These are phyloP conservation scores for Ciona savignyi DNA, from an alignment of 23 tunicate species.

Conservation along the genomic window DNA sequence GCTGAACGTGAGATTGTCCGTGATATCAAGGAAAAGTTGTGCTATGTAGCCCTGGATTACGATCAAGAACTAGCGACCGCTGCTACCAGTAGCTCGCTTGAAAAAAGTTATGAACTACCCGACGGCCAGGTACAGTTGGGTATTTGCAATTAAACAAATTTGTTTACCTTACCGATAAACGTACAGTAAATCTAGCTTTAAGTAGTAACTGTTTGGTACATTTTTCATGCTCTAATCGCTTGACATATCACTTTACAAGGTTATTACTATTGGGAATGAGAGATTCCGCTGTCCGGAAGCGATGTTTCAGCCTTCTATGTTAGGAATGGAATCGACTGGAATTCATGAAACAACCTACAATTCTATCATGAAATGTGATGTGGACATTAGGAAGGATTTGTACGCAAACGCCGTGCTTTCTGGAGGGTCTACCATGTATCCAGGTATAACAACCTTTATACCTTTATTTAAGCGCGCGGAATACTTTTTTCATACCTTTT, in stretches of 20 bases:
- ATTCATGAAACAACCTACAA: slow-evolving; percentile 92
- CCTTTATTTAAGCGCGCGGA: neutral
- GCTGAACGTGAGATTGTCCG: slow-evolving; percentile 96
- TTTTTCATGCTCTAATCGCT: too few species aligned
- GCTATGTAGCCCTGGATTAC: slow-evolving; percentile 90
- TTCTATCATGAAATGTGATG: slow-evolving; percentile 64
- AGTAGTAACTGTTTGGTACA: too few species aligned
- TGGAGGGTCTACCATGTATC: slow-evolving; percentile 93
- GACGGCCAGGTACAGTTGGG: slow-evolving; percentile 89
- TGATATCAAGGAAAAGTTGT: slow-evolving; percentile 90
- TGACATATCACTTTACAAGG: too few species aligned
- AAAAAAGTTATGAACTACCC: slow-evolving; percentile 90
- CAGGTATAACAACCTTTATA: slow-evolving; percentile 22
- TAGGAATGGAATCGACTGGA: slow-evolving; percentile 82
- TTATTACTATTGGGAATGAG: slow-evolving; percentile 95
- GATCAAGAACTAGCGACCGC: slow-evolving; percentile 96
- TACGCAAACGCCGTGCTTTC: slow-evolving; percentile 84
- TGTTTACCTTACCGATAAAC: too few species aligned
- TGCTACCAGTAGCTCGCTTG: slow-evolving; percentile 79
- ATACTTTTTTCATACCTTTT: neutral
- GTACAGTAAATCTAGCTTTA: too few species aligned
- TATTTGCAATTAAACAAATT: too few species aligned
- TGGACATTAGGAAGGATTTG: slow-evolving; percentile 80
- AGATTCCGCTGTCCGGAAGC: slow-evolving; percentile 98
- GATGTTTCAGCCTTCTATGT: slow-evolving; percentile 89